phyloP scores from a whole-genome alignment of 2,113 vertebrate species.

The Mesembrinibis cayennensis region DNA sequence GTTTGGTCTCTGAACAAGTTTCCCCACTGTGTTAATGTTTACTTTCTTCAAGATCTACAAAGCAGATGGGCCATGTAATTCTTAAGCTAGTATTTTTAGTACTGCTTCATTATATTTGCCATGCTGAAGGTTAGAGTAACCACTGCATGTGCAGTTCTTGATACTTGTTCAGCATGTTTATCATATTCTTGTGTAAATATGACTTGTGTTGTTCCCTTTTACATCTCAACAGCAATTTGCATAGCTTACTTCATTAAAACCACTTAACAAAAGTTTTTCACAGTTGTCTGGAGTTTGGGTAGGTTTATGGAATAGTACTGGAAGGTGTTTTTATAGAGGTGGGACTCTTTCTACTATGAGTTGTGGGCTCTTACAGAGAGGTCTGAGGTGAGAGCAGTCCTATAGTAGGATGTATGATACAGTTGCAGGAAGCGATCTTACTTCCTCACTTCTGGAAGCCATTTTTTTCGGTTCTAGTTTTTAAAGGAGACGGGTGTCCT shows the following conservation, averaged over 20 bases:
- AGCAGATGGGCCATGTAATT: neutral
- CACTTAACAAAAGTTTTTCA: neutral
- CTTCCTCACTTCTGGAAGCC: slow-evolving; percentile 32
- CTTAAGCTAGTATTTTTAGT: neutral
- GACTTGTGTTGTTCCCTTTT: neutral
- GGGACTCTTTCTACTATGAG: neutral
- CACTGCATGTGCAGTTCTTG: neutral
- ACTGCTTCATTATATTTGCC: neutral
- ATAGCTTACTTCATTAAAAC: neutral
- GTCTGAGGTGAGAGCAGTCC: neutral
- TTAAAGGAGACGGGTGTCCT: neutral
- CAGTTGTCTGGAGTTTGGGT: neutral
- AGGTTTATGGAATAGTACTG: neutral
- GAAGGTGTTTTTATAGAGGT: neutral
- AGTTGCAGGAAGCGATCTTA: neutral
- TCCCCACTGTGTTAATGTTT: neutral
- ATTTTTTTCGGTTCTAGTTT: neutral
- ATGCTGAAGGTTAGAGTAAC: neutral
- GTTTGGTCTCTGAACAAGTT: neutral
- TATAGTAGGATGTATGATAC: neutral
- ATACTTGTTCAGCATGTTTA: neutral
- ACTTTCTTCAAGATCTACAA: neutral
- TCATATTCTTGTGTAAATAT: neutral
- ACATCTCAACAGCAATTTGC: neutral
- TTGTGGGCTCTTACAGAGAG: neutral